These are phyloP conservation scores for Corydoras maculifer DNA, from an alignment of 2,113 vertebrate species.

Conservation along the genomic window DNA sequence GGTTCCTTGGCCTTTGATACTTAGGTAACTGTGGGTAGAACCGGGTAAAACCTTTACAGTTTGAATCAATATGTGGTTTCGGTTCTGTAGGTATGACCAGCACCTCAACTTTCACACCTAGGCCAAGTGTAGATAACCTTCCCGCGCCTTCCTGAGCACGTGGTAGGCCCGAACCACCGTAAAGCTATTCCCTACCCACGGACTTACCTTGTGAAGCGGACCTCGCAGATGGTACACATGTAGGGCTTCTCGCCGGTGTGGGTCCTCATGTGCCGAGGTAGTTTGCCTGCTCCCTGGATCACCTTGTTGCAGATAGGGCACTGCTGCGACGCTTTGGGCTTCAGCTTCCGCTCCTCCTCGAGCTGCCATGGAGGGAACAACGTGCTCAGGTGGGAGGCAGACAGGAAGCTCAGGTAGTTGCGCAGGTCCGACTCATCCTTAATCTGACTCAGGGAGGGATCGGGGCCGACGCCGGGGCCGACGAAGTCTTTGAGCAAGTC, in stretches of 20 bases:
- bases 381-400: slow-evolving; percentile 80
- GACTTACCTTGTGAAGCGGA: slow-evolving; percentile 94
- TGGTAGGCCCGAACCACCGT: too few species aligned
- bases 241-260: slow-evolving; percentile 98
- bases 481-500: slow-evolving; percentile 87
- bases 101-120: slow-evolving; percentile 30
- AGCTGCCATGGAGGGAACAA: slow-evolving; percentile 93
- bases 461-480: slow-evolving; percentile 55
- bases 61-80: slow-evolving; percentile 22
- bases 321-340: slow-evolving; percentile 95
- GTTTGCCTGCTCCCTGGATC: slow-evolving; percentile 96
- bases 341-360: slow-evolving; percentile 93
- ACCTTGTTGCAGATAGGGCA: slow-evolving; percentile 98
- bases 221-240: slow-evolving; percentile 97
- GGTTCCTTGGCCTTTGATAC: too few species aligned
- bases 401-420: slow-evolving; percentile 89
- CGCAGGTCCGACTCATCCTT: slow-evolving; percentile 89
- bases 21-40: not conserved
- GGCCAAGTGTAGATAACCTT: slow-evolving; percentile 10
- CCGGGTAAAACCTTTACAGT: not conserved
- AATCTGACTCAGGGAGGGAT: slow-evolving; percentile 73
- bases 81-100: slow-evolving; percentile 18
- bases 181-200: too few species aligned
- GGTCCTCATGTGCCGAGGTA: slow-evolving; percentile 94
- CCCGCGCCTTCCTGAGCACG: slow-evolving; percentile 1